Evolutionary conservation across 2,888 invertebrate genomes (phyloP).

Genomic region (Biston stratarius): DNA sequence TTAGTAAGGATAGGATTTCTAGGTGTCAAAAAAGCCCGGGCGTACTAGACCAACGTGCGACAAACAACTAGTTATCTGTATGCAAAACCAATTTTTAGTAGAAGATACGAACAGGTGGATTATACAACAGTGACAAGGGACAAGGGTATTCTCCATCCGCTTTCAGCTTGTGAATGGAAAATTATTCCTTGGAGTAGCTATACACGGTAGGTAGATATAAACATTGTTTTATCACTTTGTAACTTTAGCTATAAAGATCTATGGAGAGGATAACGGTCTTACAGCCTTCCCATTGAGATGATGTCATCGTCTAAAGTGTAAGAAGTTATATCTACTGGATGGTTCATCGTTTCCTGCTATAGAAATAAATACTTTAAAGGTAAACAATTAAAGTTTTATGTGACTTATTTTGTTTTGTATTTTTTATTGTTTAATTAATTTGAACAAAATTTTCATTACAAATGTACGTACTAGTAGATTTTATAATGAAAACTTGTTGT

Average conservation of each 20-base stretch:
- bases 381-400: too few relatives aligned
- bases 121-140: neutral
- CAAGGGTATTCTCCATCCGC: slow-evolving; percentile 5
- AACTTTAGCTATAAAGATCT: slow-evolving; percentile 2
- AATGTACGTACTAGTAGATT: too few relatives aligned
- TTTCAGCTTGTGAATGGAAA: slow-evolving; percentile 8
- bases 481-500: too few relatives aligned
- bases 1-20: too few relatives aligned
- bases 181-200: too few relatives aligned
- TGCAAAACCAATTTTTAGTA: slow-evolving; percentile 2
- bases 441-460: too few relatives aligned
- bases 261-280: slow-evolving; percentile 5
- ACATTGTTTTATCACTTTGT: slow-evolving; percentile 1
- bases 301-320: neutral
- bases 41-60: neutral
- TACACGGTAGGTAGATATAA: neutral
- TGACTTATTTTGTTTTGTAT: too few relatives aligned
- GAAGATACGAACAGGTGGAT: slow-evolving; percentile 2
- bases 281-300: neutral
- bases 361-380: too few relatives aligned
- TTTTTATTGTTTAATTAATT: too few relatives aligned
- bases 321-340: neutral
- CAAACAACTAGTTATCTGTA: neutral
- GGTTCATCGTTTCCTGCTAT: too few relatives aligned
- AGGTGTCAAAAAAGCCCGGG: too few relatives aligned